Evolutionary conservation across 37 sponge, comb jelly and placozoan species (phyloP).

Genomic region (Agelas oroides): DNA sequence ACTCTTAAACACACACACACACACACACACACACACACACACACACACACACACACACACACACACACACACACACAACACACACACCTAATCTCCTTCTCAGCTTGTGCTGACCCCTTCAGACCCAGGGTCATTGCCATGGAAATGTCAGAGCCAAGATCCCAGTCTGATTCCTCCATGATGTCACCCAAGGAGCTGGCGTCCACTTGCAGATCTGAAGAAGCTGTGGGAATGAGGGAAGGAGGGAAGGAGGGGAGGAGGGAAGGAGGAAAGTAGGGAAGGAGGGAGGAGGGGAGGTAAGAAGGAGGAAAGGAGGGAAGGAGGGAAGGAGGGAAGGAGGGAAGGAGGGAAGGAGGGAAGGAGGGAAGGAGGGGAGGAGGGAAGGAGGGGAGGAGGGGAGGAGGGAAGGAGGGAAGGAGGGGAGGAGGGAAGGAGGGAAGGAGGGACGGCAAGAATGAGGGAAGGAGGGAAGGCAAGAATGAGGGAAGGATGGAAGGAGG

Average conservation of each 20-base stretch:
- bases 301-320: background rate
- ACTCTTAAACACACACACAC: no score
- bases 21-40: background rate
- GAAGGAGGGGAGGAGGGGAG: background rate
- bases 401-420: background rate
- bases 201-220: slow-evolving; percentile 36
- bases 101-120: slow-evolving; percentile 53
- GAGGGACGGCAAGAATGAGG: background rate
- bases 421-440: background rate
- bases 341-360: background rate
- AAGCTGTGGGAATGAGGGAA: slow-evolving; percentile 4
- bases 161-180: slow-evolving; percentile 64
- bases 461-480: slow-evolving; percentile 4
- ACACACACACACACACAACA: background rate
- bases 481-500: no score
- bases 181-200: slow-evolving; percentile 52
- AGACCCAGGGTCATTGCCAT: slow-evolving; percentile 12
- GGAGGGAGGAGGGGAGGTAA: background rate
- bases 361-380: background rate
- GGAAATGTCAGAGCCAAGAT: slow-evolving; percentile 48
- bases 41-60: background rate
- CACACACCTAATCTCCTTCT: slow-evolving; percentile 75
- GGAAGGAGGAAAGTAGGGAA: background rate
- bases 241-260: background rate
- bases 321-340: background rate